Percentiles rank a stretch among this genome's conserved stretches.
Evolutionary conservation across 2,888 invertebrate genomes (phyloP).

Genomic region (Ophion costatus): DNA sequence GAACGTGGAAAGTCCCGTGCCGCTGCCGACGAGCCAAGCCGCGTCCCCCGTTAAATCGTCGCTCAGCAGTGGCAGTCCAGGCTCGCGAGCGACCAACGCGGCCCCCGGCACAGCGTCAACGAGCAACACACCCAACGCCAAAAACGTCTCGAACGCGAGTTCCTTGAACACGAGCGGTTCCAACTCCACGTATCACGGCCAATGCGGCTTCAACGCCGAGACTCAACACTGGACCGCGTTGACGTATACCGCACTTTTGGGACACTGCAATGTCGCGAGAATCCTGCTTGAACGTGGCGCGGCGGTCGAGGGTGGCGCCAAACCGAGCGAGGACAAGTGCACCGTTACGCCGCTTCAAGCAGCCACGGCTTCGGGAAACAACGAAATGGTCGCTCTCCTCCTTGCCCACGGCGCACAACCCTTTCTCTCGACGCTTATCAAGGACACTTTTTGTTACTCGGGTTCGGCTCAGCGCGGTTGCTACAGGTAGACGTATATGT

Average conservation of each 20-base stretch:
- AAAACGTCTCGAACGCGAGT: constrained; percentile 60
- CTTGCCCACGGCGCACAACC: constrained; percentile 94
- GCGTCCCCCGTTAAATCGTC: constrained; percentile 72
- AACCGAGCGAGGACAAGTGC: constrained; percentile 92
- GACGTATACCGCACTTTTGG: constrained; percentile 91
- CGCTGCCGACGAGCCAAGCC: constrained; percentile 78
- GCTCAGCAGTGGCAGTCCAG: constrained; percentile 65
- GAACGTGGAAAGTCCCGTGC: constrained; percentile 90
- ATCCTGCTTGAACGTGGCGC: constrained; percentile 92
- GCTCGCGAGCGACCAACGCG: constrained; percentile 68
- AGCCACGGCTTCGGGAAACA: constrained; percentile 92
- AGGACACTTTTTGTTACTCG: constrained; percentile 93
- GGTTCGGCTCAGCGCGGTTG: constrained; percentile 94
- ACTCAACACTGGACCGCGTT: constrained; percentile 95
- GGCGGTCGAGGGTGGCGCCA: constrained; percentile 93
- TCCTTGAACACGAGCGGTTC: constrained; percentile 48
- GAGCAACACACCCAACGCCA: constrained; percentile 77
- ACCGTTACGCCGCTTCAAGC: constrained; percentile 95
- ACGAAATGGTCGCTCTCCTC: constrained; percentile 91
- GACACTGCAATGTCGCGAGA: constrained; percentile 84
- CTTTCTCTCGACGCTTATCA: constrained; percentile 92
- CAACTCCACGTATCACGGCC: constrained; percentile 57
- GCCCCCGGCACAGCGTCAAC: constrained; percentile 64
- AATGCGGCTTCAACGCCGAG: constrained; percentile 84
- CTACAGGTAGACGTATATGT: constrained; percentile 85